A percentile compares a stretch with the other conserved stretches of the same genome.
phyloP scores from a whole-genome alignment of 2,113 vertebrate genomes.

The Nycticebus coucang region DNA sequence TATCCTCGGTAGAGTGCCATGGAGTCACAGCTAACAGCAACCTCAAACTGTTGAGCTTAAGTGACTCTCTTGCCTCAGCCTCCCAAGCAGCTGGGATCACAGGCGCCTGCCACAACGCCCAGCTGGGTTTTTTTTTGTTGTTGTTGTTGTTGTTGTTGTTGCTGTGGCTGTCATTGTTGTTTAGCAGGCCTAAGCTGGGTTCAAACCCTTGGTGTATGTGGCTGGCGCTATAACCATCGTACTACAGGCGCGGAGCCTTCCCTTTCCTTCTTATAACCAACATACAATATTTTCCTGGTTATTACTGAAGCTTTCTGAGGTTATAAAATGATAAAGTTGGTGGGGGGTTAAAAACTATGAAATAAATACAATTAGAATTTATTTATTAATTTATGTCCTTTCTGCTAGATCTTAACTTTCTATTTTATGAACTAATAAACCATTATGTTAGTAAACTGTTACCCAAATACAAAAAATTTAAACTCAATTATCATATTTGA shows the following conservation, averaged over 20 bases:
- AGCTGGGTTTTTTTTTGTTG: no score
- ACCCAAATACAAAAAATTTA: constrained; percentile 40
- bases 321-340: rapidly evolving
- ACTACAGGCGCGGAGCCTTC: not conserved
- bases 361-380: not conserved
- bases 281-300: not conserved
- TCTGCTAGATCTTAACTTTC: constrained; percentile 30
- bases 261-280: not conserved
- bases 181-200: no score
- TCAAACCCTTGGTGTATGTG: no score
- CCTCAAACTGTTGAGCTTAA: no score
- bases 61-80: no score
- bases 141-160: no score
- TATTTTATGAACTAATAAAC: constrained; percentile 40
- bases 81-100: no score
- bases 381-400: not conserved
- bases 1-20: no score
- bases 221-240: no score
- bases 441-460: not conserved
- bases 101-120: no score
- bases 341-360: not conserved
- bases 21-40: no score
- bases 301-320: not conserved
- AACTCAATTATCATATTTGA: constrained; percentile 14
- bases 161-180: no score